Evolutionary conservation across 2,113 vertebrate genomes (phyloP).

Genomic region (Acrocephalus kingi): DNA sequence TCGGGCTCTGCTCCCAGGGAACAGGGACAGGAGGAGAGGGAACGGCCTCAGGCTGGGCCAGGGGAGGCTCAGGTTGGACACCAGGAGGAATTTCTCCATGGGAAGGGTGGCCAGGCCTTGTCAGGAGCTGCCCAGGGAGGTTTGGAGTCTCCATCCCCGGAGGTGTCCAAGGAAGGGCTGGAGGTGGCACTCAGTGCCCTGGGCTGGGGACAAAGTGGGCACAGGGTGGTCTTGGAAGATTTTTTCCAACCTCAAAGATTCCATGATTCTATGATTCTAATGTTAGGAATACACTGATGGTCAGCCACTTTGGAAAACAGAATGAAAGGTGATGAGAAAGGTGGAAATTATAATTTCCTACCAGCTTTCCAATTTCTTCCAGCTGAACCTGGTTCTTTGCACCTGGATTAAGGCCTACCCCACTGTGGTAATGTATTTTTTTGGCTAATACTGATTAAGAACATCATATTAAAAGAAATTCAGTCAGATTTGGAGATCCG

Average conservation of each 20-base stretch:
- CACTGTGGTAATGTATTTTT: neutral
- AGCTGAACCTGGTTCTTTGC: accelerated
- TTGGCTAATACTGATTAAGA: neutral
- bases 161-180: accelerated
- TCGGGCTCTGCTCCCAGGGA: neutral
- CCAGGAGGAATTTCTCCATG: neutral
- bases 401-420: neutral
- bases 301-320: neutral
- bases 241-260: neutral
- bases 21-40: neutral
- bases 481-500: too few relatives aligned
- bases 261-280: neutral
- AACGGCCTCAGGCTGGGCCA: neutral
- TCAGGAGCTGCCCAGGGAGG: neutral
- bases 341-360: neutral
- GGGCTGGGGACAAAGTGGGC: neutral
- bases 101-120: neutral
- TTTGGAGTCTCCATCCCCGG: neutral
- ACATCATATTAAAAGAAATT: neutral
- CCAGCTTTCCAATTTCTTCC: neutral
- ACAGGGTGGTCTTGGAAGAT: neutral
- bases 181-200: neutral
- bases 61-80: neutral
- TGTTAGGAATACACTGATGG: neutral
- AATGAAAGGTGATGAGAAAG: neutral